Base-by-base conservation (phyloP, 1,140 invertebrate species). In the Andrena cerasifolii region DNA sequence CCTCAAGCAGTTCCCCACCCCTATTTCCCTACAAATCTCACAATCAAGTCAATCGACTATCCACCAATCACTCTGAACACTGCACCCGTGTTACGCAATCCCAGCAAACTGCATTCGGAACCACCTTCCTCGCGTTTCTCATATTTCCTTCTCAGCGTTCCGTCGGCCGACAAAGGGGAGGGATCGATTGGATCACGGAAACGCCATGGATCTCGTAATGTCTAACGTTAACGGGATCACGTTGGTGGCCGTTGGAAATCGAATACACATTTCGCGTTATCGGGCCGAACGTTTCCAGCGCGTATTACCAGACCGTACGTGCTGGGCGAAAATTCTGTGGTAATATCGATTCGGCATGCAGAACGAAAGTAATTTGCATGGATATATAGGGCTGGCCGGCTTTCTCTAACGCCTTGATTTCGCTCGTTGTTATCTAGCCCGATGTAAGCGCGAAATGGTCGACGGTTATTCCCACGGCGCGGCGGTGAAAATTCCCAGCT, bases 341-440 rank as follows among this genome's bases (percentile, higher is more conserved):
- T 51, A 43, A 45, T 80, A 82, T 82, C 80, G 80, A 82, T 82
- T 80, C 26, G 43, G 81, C 79, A 82, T 78, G 77, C 79, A 63
- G 67, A 83, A 77, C 78, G 75, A 80, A 73, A 68, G 62, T 78
- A 78, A 83, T 83, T 83, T 83, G 81, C 81, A 83, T 83, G 61
- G 56, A 78, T 74, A 78, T 82, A 78, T 78, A 81, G 62, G 31
- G 21, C 66, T 78, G 28, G 53, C 18, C 77, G 62, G 66, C 56
- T 68, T 56, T 49, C 61, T 43, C 8, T 5, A 40, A 45, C 59
- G 71, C 47, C 71, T 67, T 53, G 74, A 78, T 82, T 83, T 81
- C 59, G 62, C 54, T 59, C 53, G 72, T 62, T 31, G 71, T 56
- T 68, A 78, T 73, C 67, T 73, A 66, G 49, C 65, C 36, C 31